Percentiles rank a stretch among this genome's conserved stretches.
phyloP scores from a whole-genome alignment of 2,113 vertebrate genomes.

The Vulpes lagopus region DNA sequence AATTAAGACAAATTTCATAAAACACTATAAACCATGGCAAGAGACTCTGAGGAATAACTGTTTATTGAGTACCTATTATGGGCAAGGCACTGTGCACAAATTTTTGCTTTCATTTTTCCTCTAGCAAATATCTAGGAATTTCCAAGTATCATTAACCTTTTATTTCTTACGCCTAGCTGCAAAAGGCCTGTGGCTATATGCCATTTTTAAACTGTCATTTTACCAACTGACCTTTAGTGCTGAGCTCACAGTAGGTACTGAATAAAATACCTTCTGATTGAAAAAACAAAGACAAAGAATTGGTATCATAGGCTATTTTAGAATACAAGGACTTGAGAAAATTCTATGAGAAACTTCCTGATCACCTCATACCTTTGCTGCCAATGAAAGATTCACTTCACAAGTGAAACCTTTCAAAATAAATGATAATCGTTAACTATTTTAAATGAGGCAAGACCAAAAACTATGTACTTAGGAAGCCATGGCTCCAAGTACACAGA shows the following conservation, averaged over 20 bases:
- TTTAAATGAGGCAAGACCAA: slow-evolving; percentile 54
- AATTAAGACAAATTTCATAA: slow-evolving; percentile 78
- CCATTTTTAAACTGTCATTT: slow-evolving; percentile 52
- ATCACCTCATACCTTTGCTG: slow-evolving; percentile 45
- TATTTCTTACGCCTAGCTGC: slow-evolving; percentile 44
- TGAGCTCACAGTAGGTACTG: slow-evolving; percentile 81
- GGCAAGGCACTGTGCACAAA: slow-evolving; percentile 77
- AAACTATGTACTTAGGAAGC: slow-evolving; percentile 19
- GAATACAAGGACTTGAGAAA: slow-evolving; percentile 72
- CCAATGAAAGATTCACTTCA: slow-evolving; percentile 65
- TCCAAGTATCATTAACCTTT: slow-evolving; percentile 44
- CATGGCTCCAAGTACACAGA: not conserved
- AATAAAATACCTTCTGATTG: slow-evolving; percentile 78
- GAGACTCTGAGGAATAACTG: slow-evolving; percentile 74
- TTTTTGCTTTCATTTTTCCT: slow-evolving; percentile 62
- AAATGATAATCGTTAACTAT: slow-evolving; percentile 61
- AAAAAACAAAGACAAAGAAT: slow-evolving; percentile 72
- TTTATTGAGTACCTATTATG: slow-evolving; percentile 84
- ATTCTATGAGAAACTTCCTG: slow-evolving; percentile 68
- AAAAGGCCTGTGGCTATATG: slow-evolving; percentile 59
- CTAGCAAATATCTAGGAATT: slow-evolving; percentile 67
- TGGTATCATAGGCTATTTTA: slow-evolving; percentile 71
- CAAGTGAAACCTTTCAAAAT: slow-evolving; percentile 70
- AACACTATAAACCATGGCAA: slow-evolving; percentile 78
- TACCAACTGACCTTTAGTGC: slow-evolving; percentile 71